Conservation (phyloP, 2,888 invertebrate genomes). For the Tortrix viridana region DNA sequence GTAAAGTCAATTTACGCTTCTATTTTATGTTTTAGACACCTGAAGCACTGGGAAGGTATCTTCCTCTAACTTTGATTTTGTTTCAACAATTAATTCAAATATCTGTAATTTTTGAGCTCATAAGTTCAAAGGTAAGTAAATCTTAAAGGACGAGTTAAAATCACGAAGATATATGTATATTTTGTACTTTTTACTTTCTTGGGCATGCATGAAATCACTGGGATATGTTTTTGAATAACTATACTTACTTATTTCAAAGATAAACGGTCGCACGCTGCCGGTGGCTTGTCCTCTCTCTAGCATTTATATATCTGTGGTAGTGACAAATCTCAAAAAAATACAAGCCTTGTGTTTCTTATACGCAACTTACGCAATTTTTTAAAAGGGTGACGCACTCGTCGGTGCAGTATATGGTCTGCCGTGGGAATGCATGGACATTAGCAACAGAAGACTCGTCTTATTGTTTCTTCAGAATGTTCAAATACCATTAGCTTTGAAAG, state of each 20-base stretch:
- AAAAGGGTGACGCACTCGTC: constrained; percentile 15
- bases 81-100: constrained; percentile 24
- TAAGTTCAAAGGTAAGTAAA: constrained; percentile 13
- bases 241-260: too few species aligned
- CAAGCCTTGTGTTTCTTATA: neutral
- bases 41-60: constrained; percentile 21
- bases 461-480: constrained; percentile 25
- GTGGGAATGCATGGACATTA: constrained; percentile 20
- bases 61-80: constrained; percentile 1
- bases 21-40: constrained; percentile 10
- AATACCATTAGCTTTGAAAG: constrained; percentile 12
- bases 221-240: too few species aligned
- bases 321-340: too few species aligned
- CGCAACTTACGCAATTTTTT: too few species aligned
- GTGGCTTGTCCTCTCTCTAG: too few species aligned
- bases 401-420: constrained; percentile 19
- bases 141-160: too few species aligned
- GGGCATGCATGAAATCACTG: too few species aligned
- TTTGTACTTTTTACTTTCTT: too few species aligned
- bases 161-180: too few species aligned
- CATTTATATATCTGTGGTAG: too few species aligned
- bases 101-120: constrained; percentile 27
- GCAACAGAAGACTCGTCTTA: constrained; percentile 4
- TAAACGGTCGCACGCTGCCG: too few species aligned
- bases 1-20: neutral